A percentile compares a stretch with the other conserved stretches of the same genome.
phyloP scores from a whole-genome alignment of 1,140 invertebrate genomes.

The Drosophila micromelanica region DNA sequence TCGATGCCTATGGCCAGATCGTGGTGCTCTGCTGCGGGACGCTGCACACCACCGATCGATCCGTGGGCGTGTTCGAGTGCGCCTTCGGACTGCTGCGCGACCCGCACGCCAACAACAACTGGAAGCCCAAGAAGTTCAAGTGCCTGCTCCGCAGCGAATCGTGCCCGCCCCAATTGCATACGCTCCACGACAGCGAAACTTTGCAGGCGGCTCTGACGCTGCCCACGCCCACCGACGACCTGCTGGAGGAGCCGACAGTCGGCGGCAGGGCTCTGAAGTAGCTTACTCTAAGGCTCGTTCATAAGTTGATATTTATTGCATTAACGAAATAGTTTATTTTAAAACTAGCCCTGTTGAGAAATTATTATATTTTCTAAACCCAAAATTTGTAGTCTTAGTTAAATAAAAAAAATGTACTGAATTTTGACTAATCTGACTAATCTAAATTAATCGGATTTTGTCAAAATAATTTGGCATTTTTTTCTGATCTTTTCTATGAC shows the following conservation, averaged over 20 bases:
- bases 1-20: conserved; percentile 87
- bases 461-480: too few relatives aligned
- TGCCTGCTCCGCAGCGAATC: conserved; percentile 78
- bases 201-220: conserved; percentile 53
- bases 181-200: conserved; percentile 46
- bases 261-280: not conserved
- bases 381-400: too few relatives aligned
- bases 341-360: conserved; percentile 29
- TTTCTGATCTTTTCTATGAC: too few relatives aligned
- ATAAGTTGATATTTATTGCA: conserved; percentile 29
- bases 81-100: conserved; percentile 87
- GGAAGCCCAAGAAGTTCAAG: conserved; percentile 86
- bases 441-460: too few relatives aligned
- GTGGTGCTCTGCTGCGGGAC: conserved; percentile 87
- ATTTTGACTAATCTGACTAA: too few relatives aligned
- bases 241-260: conserved; percentile 30
- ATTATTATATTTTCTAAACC: too few relatives aligned
- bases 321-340: not conserved
- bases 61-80: conserved; percentile 88
- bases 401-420: too few relatives aligned
- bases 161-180: conserved; percentile 51
- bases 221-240: conserved; percentile 44
- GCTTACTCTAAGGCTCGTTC: conserved; percentile 5
- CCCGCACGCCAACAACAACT: conserved; percentile 86
- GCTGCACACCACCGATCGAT: conserved; percentile 85